Conservation (phyloP, 2,888 invertebrate species). For the Hymenopus coronatus region DNA sequence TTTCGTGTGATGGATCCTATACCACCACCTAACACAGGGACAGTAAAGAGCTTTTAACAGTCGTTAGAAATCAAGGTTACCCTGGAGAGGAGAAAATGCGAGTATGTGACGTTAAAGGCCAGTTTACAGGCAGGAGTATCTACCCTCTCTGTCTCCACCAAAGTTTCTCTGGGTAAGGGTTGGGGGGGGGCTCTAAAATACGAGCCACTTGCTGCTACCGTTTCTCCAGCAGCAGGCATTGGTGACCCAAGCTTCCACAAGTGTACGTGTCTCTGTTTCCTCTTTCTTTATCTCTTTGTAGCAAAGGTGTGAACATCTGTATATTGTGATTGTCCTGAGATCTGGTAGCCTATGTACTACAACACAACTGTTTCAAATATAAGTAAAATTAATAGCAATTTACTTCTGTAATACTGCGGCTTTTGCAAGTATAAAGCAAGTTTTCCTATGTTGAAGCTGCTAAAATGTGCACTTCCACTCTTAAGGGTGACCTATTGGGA, state of each 20-base stretch:
- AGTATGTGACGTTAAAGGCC: constrained; percentile 26
- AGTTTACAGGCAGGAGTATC: constrained; percentile 16
- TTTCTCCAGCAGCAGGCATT: not conserved
- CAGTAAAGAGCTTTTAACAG: not conserved
- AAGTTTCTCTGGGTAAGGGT: not conserved
- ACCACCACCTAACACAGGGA: not conserved
- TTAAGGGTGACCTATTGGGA: no score
- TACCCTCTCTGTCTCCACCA: not conserved
- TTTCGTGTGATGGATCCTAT: no score
- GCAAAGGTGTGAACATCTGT: not conserved
- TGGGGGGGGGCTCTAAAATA: constrained; percentile 21
- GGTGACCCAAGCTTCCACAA: not conserved
- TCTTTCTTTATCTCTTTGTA: not conserved
- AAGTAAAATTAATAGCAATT: no score
- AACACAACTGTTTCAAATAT: no score
- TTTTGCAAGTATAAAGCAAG: no score
- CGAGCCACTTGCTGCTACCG: constrained; percentile 30
- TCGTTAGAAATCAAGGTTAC: not conserved
- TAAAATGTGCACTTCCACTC: no score
- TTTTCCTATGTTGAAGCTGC: no score
- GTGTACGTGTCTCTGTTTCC: not conserved
- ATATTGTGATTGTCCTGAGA: no score
- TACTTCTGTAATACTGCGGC: no score
- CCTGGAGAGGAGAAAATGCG: no score
- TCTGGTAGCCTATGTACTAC: no score